A percentile compares a stretch with the other conserved stretches of the same genome.
These are phyloP conservation scores for Andrena flavipes DNA, from an alignment of 2,888 invertebrate genomes.

Conservation along the genomic window DNA sequence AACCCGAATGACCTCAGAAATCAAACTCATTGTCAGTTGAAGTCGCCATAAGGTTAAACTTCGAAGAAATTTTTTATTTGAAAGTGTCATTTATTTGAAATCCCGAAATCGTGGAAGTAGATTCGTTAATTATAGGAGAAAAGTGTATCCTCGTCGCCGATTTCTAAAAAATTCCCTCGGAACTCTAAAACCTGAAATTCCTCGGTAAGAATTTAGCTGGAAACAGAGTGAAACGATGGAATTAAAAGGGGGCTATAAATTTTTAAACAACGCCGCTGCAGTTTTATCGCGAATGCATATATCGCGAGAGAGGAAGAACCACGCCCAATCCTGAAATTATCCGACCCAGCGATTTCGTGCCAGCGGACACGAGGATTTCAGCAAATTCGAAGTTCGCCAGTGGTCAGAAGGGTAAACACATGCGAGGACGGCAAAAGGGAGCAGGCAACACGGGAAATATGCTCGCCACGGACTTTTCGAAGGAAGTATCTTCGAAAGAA, in stretches of 20 bases:
- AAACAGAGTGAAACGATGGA: not conserved
- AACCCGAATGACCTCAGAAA: no score
- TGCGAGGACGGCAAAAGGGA: constrained; percentile 28
- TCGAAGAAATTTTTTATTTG: no score
- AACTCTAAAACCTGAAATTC: not conserved
- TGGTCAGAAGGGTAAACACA: constrained; percentile 52
- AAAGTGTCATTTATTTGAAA: no score
- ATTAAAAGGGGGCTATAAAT: constrained; percentile 7
- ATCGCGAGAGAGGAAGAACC: constrained; percentile 18
- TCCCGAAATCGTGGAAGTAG: no score
- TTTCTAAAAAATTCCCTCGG: not conserved
- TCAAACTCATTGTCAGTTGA: no score
- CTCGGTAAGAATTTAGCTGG: not conserved
- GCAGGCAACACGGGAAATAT: constrained; percentile 38
- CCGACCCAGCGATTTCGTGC: constrained; percentile 71
- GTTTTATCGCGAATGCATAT: constrained; percentile 1
- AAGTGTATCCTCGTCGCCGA: not conserved
- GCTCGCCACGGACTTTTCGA: constrained; percentile 52
- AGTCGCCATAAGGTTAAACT: no score
- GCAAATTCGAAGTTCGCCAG: constrained; percentile 61
- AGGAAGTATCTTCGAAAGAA: constrained; percentile 59
- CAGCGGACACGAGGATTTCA: constrained; percentile 59
- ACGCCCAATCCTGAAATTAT: constrained; percentile 67
- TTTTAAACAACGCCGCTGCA: not conserved
- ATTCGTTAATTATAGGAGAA: no score